A percentile compares a stretch with the other conserved stretches of the same genome.
These are phyloP conservation scores for Oxyura jamaicensis DNA, from an alignment of 2,113 vertebrate genomes.

Conservation along the genomic window DNA sequence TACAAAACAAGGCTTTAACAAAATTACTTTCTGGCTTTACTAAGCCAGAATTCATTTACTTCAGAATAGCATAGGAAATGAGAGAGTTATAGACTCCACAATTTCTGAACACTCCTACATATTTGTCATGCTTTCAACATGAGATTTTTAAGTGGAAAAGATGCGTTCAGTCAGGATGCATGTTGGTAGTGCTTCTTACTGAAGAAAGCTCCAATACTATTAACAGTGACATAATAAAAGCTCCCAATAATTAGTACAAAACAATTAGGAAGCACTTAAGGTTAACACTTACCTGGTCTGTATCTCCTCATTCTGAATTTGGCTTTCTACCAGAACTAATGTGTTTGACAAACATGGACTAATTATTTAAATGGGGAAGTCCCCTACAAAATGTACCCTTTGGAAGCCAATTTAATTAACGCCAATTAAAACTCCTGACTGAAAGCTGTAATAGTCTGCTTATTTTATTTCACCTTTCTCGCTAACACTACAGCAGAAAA, in stretches of 20 bases:
- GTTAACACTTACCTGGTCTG: slow-evolving; percentile 19
- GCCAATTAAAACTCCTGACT: slow-evolving; percentile 42
- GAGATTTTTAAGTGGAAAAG: not conserved
- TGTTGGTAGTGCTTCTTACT: not conserved
- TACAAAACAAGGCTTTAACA: not conserved
- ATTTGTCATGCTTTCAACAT: not conserved
- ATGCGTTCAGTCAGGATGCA: not conserved
- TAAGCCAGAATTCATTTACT: not conserved
- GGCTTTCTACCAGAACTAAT: slow-evolving; percentile 50
- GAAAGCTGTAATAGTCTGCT: not conserved
- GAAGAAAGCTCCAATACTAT: not conserved
- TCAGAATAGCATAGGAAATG: not conserved
- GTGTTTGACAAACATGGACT: slow-evolving; percentile 35
- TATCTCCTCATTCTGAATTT: slow-evolving; percentile 21
- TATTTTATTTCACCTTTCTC: not conserved
- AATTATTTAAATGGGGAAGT: slow-evolving; percentile 44
- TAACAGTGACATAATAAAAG: slow-evolving; percentile 31
- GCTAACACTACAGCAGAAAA: not conserved
- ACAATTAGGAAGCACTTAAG: slow-evolving; percentile 53
- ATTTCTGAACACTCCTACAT: not conserved
- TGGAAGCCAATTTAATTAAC: slow-evolving; percentile 50
- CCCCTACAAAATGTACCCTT: slow-evolving; percentile 1
- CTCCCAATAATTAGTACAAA: slow-evolving; percentile 25
- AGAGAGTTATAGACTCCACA: not conserved
- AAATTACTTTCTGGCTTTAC: not conserved